Conservation (phyloP, 2,797 vertebrate genomes). For the Bradypodion ventrale region DNA sequence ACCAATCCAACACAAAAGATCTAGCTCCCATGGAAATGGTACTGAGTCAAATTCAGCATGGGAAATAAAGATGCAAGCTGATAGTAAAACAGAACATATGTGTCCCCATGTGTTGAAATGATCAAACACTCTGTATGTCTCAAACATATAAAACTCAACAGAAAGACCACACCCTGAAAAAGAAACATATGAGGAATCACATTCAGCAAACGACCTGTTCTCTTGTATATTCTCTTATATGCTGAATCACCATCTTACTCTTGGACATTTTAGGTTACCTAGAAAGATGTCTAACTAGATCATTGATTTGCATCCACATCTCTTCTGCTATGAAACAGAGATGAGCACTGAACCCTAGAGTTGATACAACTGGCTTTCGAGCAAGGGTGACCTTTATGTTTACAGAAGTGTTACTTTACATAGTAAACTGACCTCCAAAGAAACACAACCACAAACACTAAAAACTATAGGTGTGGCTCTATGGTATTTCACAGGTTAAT, state of each 20-base stretch:
- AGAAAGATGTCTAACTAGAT: too few species aligned
- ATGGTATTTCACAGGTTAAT: too few species aligned
- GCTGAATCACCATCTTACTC: neutral
- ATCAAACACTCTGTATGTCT: neutral
- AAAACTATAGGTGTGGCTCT: too few species aligned
- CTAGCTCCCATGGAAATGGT: constrained; percentile 10
- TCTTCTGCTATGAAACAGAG: too few species aligned
- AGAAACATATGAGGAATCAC: neutral
- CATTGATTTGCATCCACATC: too few species aligned
- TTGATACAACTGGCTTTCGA: too few species aligned
- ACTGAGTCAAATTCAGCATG: constrained; percentile 17
- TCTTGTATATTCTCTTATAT: neutral
- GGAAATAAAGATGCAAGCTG: constrained; percentile 25
- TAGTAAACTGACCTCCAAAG: too few species aligned
- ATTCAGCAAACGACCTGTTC: neutral
- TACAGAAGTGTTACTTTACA: too few species aligned
- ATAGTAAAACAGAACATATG: constrained; percentile 1
- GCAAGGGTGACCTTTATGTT: too few species aligned
- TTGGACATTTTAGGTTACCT: too few species aligned
- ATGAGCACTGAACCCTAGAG: too few species aligned
- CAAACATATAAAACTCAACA: neutral
- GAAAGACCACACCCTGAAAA: neutral
- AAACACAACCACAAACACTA: too few species aligned
- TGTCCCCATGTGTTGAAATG: neutral
- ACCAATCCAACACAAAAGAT: constrained; percentile 10